These are phyloP conservation scores for Pachyramphus minor DNA, from an alignment of 2,113 vertebrate genomes.

Conservation along the genomic window DNA sequence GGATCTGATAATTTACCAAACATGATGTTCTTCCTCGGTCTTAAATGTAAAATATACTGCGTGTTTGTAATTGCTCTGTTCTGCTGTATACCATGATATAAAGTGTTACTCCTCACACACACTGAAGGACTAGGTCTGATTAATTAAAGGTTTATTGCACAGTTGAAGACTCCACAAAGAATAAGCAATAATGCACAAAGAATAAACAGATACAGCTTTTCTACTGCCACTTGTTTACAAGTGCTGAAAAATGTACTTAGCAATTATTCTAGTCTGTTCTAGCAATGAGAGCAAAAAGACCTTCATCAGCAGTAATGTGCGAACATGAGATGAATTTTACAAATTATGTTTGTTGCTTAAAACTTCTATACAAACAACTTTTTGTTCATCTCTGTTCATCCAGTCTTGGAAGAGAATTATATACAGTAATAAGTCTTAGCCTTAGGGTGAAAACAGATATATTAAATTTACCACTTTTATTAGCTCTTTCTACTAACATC, in stretches of 20 bases:
- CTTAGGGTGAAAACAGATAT: neutral
- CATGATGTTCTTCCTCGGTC: neutral
- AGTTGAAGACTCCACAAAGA: neutral
- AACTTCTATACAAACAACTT: neutral
- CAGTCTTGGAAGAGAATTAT: neutral
- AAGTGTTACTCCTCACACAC: neutral
- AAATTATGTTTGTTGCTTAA: neutral
- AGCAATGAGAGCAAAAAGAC: neutral
- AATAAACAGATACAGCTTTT: neutral
- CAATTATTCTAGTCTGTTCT: neutral
- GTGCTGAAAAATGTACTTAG: neutral
- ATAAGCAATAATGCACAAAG: neutral
- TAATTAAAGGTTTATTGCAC: conserved; percentile 43
- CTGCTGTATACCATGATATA: neutral
- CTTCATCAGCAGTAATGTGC: neutral
- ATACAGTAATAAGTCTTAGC: neutral
- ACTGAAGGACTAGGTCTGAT: neutral
- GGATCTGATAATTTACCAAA: conserved; percentile 22
- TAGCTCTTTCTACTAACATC: neutral
- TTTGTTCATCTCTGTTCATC: neutral
- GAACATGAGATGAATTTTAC: neutral
- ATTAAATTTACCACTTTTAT: neutral
- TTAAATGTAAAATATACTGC: neutral
- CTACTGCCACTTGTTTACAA: neutral
- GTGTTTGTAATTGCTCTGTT: neutral